Percentiles rank a stretch among this genome's conserved stretches.
These are phyloP conservation scores for Drosophila eugracilis DNA, from an alignment of 1,140 invertebrate genomes.

Conservation along the genomic window DNA sequence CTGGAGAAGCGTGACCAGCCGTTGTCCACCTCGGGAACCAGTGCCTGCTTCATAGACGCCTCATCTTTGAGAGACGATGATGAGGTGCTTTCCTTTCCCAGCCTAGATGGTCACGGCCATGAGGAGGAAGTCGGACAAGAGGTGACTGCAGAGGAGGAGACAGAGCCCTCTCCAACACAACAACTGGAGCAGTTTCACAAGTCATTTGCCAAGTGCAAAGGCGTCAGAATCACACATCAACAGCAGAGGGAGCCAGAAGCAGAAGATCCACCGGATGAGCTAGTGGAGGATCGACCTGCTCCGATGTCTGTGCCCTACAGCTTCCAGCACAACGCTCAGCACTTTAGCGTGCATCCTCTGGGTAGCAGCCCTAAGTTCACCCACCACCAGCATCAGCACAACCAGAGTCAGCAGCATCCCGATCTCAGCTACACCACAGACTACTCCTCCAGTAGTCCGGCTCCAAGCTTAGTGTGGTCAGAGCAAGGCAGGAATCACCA, in stretches of 20 bases:
- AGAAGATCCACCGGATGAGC: slow-evolving; percentile 14
- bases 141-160: slow-evolving; percentile 14
- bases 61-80: slow-evolving; percentile 90
- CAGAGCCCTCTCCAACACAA: slow-evolving; percentile 56
- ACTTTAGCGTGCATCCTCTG: slow-evolving; percentile 86
- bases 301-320: slow-evolving; percentile 74
- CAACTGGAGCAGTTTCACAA: slow-evolving; percentile 82
- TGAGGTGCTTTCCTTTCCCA: slow-evolving; percentile 74
- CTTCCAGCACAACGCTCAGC: slow-evolving; percentile 87
- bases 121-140: slow-evolving; percentile 19
- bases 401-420: slow-evolving; percentile 32
- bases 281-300: slow-evolving; percentile 4
- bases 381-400: slow-evolving; percentile 44
- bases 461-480: slow-evolving; percentile 75
- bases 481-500: slow-evolving; percentile 58
- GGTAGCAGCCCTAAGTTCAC: slow-evolving; percentile 71
- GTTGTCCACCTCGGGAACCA: slow-evolving; percentile 66
- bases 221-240: background rate
- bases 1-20: slow-evolving; percentile 71
- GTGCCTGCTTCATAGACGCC: slow-evolving; percentile 90
- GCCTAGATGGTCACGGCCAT: slow-evolving; percentile 50
- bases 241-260: slow-evolving; percentile 33
- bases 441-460: slow-evolving; percentile 80
- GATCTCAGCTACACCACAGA: slow-evolving; percentile 84
- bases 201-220: slow-evolving; percentile 79